These are phyloP conservation scores for Mastacembelus armatus DNA, from an alignment of 2,797 vertebrate genomes.

Conservation along the genomic window DNA sequence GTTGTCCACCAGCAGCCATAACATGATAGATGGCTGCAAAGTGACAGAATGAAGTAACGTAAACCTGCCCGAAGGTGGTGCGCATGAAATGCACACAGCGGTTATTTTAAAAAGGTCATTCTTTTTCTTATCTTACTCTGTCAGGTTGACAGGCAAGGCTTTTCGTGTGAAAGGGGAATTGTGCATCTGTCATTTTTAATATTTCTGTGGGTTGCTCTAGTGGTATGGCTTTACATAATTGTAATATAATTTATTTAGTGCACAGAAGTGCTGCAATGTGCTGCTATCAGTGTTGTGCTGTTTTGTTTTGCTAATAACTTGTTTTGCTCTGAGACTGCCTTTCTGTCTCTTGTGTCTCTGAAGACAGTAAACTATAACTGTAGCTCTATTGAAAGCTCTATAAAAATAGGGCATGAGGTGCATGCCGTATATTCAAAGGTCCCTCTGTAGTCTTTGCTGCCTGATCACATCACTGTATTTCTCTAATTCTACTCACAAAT, in stretches of 20 bases:
- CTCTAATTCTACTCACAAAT: neutral
- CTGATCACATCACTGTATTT: neutral
- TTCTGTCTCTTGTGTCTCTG: too few species aligned
- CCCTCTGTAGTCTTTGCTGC: too few species aligned
- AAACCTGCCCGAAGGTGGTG: conserved; percentile 4
- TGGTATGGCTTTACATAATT: too few species aligned
- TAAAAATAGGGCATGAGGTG: too few species aligned
- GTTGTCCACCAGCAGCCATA: conserved; percentile 59
- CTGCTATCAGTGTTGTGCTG: neutral
- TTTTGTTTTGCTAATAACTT: neutral
- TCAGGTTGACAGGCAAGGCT: conserved; percentile 6
- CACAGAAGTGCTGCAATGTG: neutral
- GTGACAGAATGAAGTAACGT: conserved; percentile 38
- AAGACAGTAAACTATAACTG: too few species aligned
- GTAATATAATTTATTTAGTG: too few species aligned
- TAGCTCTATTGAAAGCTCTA: too few species aligned
- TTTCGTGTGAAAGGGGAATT: neutral
- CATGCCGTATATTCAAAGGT: too few species aligned
- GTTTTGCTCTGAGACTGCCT: neutral
- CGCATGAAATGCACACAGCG: conserved; percentile 37
- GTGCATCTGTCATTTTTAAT: neutral
- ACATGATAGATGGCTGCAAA: conserved; percentile 66
- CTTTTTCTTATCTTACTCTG: too few species aligned
- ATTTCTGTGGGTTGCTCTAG: neutral
- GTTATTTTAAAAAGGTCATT: conserved; percentile 25